Conservation (phyloP, 1,140 invertebrate genomes). For the Leptinotarsa undecemlineata region DNA sequence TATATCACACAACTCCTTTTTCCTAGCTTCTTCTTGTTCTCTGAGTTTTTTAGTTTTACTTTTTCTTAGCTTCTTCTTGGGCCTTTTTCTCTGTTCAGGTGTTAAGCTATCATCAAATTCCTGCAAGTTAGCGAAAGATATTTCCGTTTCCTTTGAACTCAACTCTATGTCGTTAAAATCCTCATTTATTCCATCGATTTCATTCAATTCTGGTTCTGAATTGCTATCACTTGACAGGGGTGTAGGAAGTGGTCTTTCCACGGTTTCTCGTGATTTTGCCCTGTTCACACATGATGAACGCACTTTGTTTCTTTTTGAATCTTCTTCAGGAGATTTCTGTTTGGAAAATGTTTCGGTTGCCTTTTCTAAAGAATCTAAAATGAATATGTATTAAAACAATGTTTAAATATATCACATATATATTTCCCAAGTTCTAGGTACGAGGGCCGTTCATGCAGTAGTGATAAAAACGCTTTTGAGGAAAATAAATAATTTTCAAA, state of each 20-base stretch:
- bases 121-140: slow-evolving; percentile 58
- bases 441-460: no score
- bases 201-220: slow-evolving; percentile 31
- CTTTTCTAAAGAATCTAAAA: slow-evolving; percentile 44
- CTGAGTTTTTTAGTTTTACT: slow-evolving; percentile 55
- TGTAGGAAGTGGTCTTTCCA: slow-evolving; percentile 57
- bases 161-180: background rate
- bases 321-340: slow-evolving; percentile 37
- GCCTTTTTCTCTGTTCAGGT: slow-evolving; percentile 55
- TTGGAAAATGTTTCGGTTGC: slow-evolving; percentile 36
- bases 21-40: slow-evolving; percentile 51
- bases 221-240: slow-evolving; percentile 12
- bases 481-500: no score
- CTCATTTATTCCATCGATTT: background rate
- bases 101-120: slow-evolving; percentile 59
- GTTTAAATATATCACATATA: no score
- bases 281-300: slow-evolving; percentile 56
- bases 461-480: no score
- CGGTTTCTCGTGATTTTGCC: slow-evolving; percentile 60
- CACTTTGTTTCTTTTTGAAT: slow-evolving; percentile 41
- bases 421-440: no score
- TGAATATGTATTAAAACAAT: background rate
- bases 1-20: slow-evolving; percentile 41
- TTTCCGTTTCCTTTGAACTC: slow-evolving; percentile 45
- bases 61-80: slow-evolving; percentile 58